A percentile compares a stretch with the other conserved stretches of the same genome.
Conservation (phyloP, 2,888 invertebrate species). For the Labia minor region DNA sequence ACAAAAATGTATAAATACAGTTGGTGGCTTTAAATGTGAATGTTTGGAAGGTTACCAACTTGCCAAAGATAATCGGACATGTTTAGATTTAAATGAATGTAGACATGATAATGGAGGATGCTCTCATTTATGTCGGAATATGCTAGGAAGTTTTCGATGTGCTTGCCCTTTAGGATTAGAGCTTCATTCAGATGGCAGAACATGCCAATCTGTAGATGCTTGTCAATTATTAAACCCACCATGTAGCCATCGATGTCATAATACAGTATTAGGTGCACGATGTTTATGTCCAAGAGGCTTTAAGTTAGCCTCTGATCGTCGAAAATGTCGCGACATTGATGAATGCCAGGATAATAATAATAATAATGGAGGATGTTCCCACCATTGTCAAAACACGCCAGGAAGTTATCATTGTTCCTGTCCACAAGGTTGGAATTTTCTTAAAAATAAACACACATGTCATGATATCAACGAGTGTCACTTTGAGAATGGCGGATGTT, state of each 20-base stretch:
- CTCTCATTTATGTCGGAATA: constrained; percentile 36
- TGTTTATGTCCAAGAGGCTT: constrained; percentile 47
- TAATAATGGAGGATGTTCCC: not conserved
- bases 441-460: constrained; percentile 23
- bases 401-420: constrained; percentile 15
- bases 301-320: constrained; percentile 27
- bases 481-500: constrained; percentile 16
- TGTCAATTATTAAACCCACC: constrained; percentile 26
- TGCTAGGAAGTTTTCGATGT: constrained; percentile 35
- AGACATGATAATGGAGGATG: constrained; percentile 46
- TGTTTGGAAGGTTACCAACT: constrained; percentile 31
- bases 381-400: not conserved
- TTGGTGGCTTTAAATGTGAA: constrained; percentile 31
- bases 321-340: constrained; percentile 18
- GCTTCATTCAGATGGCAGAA: constrained; percentile 36
- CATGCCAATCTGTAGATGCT: constrained; percentile 23
- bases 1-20: constrained; percentile 31
- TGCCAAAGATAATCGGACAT: constrained; percentile 22
- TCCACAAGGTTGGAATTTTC: not conserved
- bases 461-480: constrained; percentile 37
- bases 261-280: constrained; percentile 43
- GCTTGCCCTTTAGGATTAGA: constrained; percentile 41
- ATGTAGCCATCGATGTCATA: constrained; percentile 44
- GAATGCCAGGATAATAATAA: constrained; percentile 16
- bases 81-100: constrained; percentile 35